These are phyloP conservation scores for Labroides dimidiatus DNA, from an alignment of 2,797 vertebrate species.

Conservation along the genomic window DNA sequence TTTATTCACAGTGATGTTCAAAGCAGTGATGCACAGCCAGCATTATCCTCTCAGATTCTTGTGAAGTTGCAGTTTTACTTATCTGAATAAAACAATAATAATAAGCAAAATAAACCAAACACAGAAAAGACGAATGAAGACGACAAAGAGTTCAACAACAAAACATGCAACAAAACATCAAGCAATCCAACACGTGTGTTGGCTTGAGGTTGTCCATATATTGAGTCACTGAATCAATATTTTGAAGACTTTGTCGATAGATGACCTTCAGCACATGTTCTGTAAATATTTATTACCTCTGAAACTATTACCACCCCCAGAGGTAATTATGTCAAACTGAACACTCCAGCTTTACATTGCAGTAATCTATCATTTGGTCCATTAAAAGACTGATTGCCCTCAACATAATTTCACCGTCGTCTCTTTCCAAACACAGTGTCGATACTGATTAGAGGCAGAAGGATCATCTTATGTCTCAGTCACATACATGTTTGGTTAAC, in stretches of 20 bases:
- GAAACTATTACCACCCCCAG: slow-evolving; percentile 27
- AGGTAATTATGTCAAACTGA: slow-evolving; percentile 50
- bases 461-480: slow-evolving; percentile 58
- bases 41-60: no score
- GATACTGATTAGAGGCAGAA: slow-evolving; percentile 58
- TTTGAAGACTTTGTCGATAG: slow-evolving; percentile 11
- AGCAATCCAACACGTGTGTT: no score
- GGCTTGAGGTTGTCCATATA: neutral
- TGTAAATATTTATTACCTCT: slow-evolving; percentile 38
- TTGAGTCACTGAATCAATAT: slow-evolving; percentile 26
- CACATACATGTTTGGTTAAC: slow-evolving; percentile 43
- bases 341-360: slow-evolving; percentile 47
- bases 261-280: slow-evolving; percentile 10
- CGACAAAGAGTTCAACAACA: no score
- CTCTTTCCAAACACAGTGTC: slow-evolving; percentile 42
- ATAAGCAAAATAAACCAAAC: no score
- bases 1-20: no score
- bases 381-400: slow-evolving; percentile 53
- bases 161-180: no score
- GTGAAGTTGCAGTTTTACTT: no score
- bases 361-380: slow-evolving; percentile 42
- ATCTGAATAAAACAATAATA: no score
- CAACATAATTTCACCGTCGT: slow-evolving; percentile 43
- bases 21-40: no score
- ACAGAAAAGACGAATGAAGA: no score